phyloP scores from a whole-genome alignment of 1,140 invertebrate species.

The Drosophila pseudoananassae region DNA sequence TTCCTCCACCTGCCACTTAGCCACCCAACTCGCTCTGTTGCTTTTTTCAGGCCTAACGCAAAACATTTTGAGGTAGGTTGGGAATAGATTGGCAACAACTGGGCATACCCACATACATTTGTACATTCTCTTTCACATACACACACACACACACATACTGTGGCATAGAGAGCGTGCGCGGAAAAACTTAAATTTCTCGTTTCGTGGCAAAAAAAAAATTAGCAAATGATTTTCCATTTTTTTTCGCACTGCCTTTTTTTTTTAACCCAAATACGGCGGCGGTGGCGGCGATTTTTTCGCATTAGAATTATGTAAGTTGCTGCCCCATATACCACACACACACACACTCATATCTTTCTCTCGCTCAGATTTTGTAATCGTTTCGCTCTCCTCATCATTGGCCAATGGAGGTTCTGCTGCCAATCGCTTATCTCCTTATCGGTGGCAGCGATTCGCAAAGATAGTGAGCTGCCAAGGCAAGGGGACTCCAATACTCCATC shows the following conservation, averaged over 20 bases:
- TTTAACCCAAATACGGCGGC: slow-evolving; percentile 75
- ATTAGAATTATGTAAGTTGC: slow-evolving; percentile 76
- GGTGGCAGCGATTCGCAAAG: slow-evolving; percentile 15
- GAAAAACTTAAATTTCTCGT: slow-evolving; percentile 81
- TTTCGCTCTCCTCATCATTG: slow-evolving; percentile 33
- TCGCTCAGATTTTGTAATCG: slow-evolving; percentile 40
- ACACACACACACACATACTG: slow-evolving; percentile 20
- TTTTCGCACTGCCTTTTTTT: slow-evolving; percentile 36
- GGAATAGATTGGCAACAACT: slow-evolving; percentile 82
- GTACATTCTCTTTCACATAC: slow-evolving; percentile 16
- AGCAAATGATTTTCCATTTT: slow-evolving; percentile 78
- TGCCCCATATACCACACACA: slow-evolving; percentile 24
- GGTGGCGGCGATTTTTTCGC: slow-evolving; percentile 30
- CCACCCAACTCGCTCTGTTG: slow-evolving; percentile 74
- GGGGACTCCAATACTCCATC: background rate
- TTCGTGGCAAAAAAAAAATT: slow-evolving; percentile 73
- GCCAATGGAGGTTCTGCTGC: slow-evolving; percentile 36
- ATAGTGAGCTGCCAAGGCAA: slow-evolving; percentile 17
- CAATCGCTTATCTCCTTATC: slow-evolving; percentile 43
- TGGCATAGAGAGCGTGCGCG: slow-evolving; percentile 41
- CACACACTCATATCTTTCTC: slow-evolving; percentile 8
- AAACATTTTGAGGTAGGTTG: slow-evolving; percentile 84
- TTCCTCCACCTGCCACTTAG: slow-evolving; percentile 5
- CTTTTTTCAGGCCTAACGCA: slow-evolving; percentile 79
- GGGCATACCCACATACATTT: slow-evolving; percentile 56